A percentile compares a stretch with the other conserved stretches of the same genome.
Conservation (phyloP, 1,140 invertebrate genomes). For the Tetramorium simillimum region DNA sequence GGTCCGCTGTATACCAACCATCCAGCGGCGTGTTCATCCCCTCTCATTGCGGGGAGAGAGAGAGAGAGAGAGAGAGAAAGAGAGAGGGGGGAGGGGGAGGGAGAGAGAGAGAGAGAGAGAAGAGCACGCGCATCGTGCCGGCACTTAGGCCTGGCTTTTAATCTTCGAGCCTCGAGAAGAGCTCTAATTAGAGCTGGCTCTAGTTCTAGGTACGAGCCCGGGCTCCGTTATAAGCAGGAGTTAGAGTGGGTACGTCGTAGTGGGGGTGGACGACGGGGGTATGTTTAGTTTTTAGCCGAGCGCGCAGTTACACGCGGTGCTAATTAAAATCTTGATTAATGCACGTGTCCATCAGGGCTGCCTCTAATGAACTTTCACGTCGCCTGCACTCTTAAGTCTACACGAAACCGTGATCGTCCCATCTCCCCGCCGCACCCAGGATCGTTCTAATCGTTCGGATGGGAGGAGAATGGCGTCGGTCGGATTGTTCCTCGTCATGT, state of each 20-base stretch:
- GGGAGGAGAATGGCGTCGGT: neutral
- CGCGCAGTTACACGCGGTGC: conserved; percentile 80
- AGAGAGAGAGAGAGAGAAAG: conserved; percentile 30
- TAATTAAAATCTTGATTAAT: conserved; percentile 85
- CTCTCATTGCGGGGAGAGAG: conserved; percentile 24
- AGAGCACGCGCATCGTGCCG: conserved; percentile 73
- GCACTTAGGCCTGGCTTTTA: conserved; percentile 83
- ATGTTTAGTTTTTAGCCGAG: conserved; percentile 83
- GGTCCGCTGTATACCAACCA: conserved; percentile 72
- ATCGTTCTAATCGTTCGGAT: conserved; percentile 44
- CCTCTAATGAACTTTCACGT: conserved; percentile 77
- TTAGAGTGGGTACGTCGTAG: conserved; percentile 71
- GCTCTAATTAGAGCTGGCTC: conserved; percentile 82
- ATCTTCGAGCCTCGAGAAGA: conserved; percentile 81
- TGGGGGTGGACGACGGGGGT: conserved; percentile 62
- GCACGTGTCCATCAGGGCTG: conserved; percentile 82
- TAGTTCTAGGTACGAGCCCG: conserved; percentile 74
- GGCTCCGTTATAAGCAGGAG: conserved; percentile 76
- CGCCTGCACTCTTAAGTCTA: conserved; percentile 74
- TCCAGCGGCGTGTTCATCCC: conserved; percentile 68
- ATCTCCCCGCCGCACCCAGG: neutral
- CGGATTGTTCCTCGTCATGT: neutral
- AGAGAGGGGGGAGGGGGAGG: conserved; percentile 3
- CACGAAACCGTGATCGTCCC: conserved; percentile 74
- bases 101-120: conserved; percentile 6